Evolutionary conservation across 2,113 vertebrate genomes (phyloP), one percentile per base, ranked within the genome.

Genomic region (Xenopus laevis): DNA sequence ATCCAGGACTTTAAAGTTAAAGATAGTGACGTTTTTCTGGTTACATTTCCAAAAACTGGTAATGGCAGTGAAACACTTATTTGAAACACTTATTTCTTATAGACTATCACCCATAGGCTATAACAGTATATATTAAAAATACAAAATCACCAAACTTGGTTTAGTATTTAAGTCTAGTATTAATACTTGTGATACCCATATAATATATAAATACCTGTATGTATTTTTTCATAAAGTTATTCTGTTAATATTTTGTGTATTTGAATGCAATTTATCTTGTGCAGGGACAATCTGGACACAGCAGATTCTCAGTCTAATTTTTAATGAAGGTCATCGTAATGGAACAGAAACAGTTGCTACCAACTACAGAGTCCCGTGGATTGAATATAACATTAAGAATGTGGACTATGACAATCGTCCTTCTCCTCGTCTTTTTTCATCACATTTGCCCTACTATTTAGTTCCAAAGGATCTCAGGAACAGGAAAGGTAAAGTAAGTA

Each of bases 21-120:
- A 65, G 86, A 90, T 46, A 82, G 75, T 46, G 88, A 90, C 74
- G 60, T 88, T 8, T 80, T 89, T 71, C 44, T 90, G 8, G 82
- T 88, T 44, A 88, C 86, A 7, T 89, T 83, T 40, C 86, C 85
- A 4, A 89, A 89, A 59, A 87, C 87, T 74, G 87, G 87, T 89
- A 70, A 72, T 83, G 68, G 2, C 5, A 7, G 2, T 40, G 2
- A 40, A 40, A 9, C 6, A 7, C 33, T 4, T 40, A 7, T 40
- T 40, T 40, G 5, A 40, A 6, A 40, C 23, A 27, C 23, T 27
- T 27, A 27, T 27, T 27, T 27, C n/a, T 27, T 40, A 40, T 5
- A 40, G 33, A 7, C 8, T 40, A 40, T 40, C 33, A 6, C 33
- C 33, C 33, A 7, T 40, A 6, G 33, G 33, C 33, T 40, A 40